A percentile compares a stretch with the other conserved stretches of the same genome.
Conservation (phyloP, 2,113 vertebrate genomes). For the Elephantulus edwardii region DNA sequence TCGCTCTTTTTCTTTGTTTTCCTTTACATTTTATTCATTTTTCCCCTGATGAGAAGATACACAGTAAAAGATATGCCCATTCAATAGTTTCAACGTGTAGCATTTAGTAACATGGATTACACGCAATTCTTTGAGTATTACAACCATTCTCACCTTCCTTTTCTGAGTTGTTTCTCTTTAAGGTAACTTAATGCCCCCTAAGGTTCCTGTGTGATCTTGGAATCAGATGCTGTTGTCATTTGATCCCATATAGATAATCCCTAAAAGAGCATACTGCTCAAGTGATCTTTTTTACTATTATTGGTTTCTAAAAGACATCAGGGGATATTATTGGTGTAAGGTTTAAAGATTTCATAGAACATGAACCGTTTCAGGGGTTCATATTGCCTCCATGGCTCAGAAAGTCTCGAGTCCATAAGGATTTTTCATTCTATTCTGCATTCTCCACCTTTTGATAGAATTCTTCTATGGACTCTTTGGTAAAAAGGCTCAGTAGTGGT, state of each 20-base stretch:
- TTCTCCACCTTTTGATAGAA: neutral
- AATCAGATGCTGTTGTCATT: neutral
- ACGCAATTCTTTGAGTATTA: neutral
- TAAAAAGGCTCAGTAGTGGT: neutral
- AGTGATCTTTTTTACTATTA: neutral
- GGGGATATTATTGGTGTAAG: neutral
- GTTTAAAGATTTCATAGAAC: neutral
- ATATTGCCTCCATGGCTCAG: neutral
- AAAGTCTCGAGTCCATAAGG: too few relatives aligned
- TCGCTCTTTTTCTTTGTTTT: neutral
- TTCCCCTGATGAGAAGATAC: neutral
- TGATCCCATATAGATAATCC: neutral
- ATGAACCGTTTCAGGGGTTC: neutral
- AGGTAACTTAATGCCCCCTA: neutral
- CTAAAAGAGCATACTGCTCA: neutral
- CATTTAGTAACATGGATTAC: neutral
- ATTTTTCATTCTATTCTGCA: neutral
- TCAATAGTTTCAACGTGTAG: neutral
- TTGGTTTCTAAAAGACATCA: too few relatives aligned
- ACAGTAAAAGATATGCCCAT: neutral
- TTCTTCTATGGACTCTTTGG: neutral
- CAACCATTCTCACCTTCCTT: neutral
- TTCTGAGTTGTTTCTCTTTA: neutral
- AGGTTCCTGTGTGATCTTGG: neutral
- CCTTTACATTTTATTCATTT: neutral